Evolutionary conservation across 2,888 invertebrate genomes (phyloP).

Genomic region (Cinara cedri): DNA sequence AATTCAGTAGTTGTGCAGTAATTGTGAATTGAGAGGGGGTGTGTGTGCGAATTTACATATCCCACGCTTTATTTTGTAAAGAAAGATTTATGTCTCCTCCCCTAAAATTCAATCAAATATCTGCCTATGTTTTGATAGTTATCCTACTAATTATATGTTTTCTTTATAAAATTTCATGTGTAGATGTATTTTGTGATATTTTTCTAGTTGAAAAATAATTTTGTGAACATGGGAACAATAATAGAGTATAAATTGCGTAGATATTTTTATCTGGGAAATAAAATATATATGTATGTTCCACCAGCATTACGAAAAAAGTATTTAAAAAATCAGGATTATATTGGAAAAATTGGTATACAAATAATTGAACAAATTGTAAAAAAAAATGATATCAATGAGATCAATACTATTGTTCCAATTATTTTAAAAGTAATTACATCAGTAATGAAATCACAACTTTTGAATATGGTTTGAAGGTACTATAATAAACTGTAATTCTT

Average conservation of each 20-base stretch:
- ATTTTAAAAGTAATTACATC: slow-evolving; percentile 25
- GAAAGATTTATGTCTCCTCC: too few relatives aligned
- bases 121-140: too few relatives aligned
- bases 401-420: slow-evolving; percentile 32
- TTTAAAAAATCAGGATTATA: background rate
- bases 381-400: background rate
- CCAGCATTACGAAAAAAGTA: too few relatives aligned
- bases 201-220: too few relatives aligned
- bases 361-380: slow-evolving; percentile 7
- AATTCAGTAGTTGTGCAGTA: too few relatives aligned
- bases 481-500: background rate
- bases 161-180: too few relatives aligned
- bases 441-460: background rate
- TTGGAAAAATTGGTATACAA: background rate
- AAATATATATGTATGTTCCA: background rate
- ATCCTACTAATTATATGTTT: too few relatives aligned
- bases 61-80: too few relatives aligned
- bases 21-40: too few relatives aligned
- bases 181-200: too few relatives aligned
- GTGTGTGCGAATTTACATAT: too few relatives aligned
- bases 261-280: slow-evolving; percentile 21
- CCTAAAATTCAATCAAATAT: too few relatives aligned
- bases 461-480: background rate
- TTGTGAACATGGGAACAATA: background rate
- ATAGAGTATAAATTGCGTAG: slow-evolving; percentile 15